These are phyloP conservation scores for Plestiodon gilberti DNA, from an alignment of 2,113 vertebrate species.

Conservation along the genomic window DNA sequence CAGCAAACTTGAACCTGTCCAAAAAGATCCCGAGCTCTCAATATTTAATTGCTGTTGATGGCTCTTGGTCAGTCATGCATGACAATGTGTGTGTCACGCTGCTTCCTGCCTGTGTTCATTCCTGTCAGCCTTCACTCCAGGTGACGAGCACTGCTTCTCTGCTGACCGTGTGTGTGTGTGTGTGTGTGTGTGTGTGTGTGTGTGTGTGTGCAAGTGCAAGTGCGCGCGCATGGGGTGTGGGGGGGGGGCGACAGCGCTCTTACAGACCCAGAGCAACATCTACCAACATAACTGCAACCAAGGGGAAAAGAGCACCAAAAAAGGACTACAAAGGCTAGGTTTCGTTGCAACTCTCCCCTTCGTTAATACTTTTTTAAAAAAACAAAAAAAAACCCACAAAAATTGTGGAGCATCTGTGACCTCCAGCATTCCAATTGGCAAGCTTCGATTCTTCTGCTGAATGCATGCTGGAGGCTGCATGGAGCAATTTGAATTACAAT, in stretches of 20 bases:
- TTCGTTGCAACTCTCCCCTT: conserved; percentile 1
- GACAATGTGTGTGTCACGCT: conserved; percentile 75
- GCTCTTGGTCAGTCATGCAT: conserved; percentile 84
- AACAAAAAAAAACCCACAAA: not conserved
- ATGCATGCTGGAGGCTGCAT: conserved; percentile 58
- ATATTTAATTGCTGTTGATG: conserved; percentile 87
- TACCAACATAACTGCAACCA: conserved; percentile 35
- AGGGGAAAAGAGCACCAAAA: conserved; percentile 13
- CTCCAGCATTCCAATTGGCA: conserved; percentile 52
- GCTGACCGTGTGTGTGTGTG: conserved; percentile 42
- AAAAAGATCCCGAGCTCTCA: conserved; percentile 77
- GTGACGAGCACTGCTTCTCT: conserved; percentile 74
- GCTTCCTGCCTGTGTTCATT: conserved; percentile 80
- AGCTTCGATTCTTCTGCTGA: conserved; percentile 52
- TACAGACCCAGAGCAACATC: conserved; percentile 58
- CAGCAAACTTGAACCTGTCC: conserved; percentile 87
- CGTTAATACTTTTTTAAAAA: conserved; percentile 26
- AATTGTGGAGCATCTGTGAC: conserved; percentile 51
- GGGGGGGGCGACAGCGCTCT: conserved; percentile 21
- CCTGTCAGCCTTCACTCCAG: conserved; percentile 87
- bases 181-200: too few species aligned
- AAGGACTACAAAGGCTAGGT: conserved; percentile 17
- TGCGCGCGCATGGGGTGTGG: not conserved
- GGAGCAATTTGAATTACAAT: conserved; percentile 64
- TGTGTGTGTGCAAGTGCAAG: conserved; percentile 9